Percentiles rank a stretch among this genome's conserved stretches.
phyloP scores from a whole-genome alignment of 2,797 vertebrate genomes.

The Chrysocyon brachyurus region DNA sequence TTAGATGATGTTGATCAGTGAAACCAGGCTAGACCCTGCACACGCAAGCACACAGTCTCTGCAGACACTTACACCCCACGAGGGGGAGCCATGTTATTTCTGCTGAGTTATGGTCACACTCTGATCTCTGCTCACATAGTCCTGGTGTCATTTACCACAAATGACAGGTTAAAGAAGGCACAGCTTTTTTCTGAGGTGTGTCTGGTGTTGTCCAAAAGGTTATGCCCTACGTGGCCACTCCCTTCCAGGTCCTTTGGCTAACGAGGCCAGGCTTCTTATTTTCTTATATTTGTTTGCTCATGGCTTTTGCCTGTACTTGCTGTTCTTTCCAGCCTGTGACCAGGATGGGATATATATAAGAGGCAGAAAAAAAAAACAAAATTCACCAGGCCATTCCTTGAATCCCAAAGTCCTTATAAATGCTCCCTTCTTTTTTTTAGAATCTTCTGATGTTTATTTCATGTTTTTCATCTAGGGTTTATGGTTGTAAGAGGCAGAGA shows the following conservation, averaged over 20 bases:
- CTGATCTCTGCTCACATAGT: neutral
- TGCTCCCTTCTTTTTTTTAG: neutral
- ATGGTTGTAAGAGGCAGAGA: neutral
- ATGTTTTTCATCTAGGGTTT: neutral
- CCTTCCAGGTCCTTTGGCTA: neutral
- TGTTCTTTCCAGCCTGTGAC: neutral
- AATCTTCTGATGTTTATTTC: neutral
- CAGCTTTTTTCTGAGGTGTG: neutral
- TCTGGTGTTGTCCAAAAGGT: neutral
- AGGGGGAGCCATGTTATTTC: neutral
- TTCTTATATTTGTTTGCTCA: neutral
- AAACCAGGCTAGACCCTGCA: neutral
- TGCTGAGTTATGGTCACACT: neutral
- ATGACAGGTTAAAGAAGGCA: neutral
- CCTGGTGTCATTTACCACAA: neutral
- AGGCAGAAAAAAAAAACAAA: neutral
- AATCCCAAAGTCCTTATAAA: neutral
- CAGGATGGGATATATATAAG: neutral
- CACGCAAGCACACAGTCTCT: neutral
- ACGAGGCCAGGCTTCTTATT: neutral
- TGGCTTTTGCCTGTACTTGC: neutral
- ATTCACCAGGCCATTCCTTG: neutral
- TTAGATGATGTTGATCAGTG: neutral
- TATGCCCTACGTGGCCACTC: neutral
- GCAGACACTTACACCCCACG: neutral